Conservation (phyloP, 2,888 invertebrate genomes). For the Tenodera sinensis region DNA sequence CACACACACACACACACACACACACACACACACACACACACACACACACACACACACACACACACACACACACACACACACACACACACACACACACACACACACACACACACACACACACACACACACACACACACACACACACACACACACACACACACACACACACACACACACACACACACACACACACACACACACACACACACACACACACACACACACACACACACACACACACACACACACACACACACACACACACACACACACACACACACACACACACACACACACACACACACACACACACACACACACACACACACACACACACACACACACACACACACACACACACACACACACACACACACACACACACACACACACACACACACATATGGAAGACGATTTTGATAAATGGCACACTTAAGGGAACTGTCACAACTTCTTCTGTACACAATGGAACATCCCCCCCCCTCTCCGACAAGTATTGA, state of each 20-base stretch:
- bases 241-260: not conserved
- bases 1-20: not conserved
- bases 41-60: not conserved
- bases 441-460: not conserved
- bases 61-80: not conserved
- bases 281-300: not conserved
- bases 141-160: not conserved
- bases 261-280: not conserved
- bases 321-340: not conserved
- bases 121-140: not conserved
- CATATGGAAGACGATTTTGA: not conserved
- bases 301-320: not conserved
- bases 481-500: not conserved
- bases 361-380: not conserved
- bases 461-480: not conserved
- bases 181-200: not conserved
- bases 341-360: not conserved
- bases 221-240: not conserved
- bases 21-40: not conserved
- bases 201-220: not conserved
- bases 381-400: not conserved
- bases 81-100: not conserved
- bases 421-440: not conserved
- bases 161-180: not conserved
- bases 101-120: not conserved